phyloP scores from a whole-genome alignment of 2,888 invertebrate genomes.

The Drosophila lacicola region DNA sequence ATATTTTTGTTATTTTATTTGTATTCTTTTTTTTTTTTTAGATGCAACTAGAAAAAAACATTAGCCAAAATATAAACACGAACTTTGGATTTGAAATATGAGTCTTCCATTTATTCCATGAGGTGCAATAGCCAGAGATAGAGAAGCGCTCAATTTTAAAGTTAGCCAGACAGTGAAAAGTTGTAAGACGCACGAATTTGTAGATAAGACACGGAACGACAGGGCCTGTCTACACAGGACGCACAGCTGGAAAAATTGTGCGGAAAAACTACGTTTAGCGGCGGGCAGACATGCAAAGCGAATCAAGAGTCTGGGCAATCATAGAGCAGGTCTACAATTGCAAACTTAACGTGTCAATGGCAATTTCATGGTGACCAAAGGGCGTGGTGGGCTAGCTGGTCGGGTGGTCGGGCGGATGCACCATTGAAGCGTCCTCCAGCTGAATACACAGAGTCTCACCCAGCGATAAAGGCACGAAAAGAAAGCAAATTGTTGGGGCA shows the following conservation, averaged over 20 bases:
- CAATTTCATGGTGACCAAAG: slow-evolving; percentile 56
- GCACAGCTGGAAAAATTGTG: slow-evolving; percentile 68
- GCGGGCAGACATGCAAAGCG: slow-evolving; percentile 52
- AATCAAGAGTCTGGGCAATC: slow-evolving; percentile 1
- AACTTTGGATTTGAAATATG: slow-evolving; percentile 76
- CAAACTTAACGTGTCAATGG: slow-evolving; percentile 81
- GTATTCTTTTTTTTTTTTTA: slow-evolving; percentile 22
- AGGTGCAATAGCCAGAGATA: slow-evolving; percentile 20
- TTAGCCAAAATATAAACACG: slow-evolving; percentile 83
- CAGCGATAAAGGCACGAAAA: slow-evolving; percentile 69
- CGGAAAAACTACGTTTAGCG: slow-evolving; percentile 79
- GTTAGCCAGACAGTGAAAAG: slow-evolving; percentile 35
- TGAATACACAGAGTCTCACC: slow-evolving; percentile 42
- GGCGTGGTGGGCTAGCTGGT: background rate
- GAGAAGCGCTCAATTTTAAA: slow-evolving; percentile 39
- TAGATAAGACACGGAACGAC: slow-evolving; percentile 76
- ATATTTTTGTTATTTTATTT: slow-evolving; percentile 40
- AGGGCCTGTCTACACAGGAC: slow-evolving; percentile 73
- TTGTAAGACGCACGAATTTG: slow-evolving; percentile 61
- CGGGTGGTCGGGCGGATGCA: background rate
- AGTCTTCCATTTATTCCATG: slow-evolving; percentile 42
- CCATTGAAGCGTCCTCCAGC: slow-evolving; percentile 50
- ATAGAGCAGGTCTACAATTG: slow-evolving; percentile 66
- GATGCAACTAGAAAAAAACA: slow-evolving; percentile 68
- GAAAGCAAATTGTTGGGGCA: slow-evolving; percentile 63